A percentile compares a stretch with the other conserved stretches of the same genome.
These are phyloP conservation scores for Molossus alvarezi DNA, from an alignment of 2,797 vertebrate genomes.

Conservation along the genomic window DNA sequence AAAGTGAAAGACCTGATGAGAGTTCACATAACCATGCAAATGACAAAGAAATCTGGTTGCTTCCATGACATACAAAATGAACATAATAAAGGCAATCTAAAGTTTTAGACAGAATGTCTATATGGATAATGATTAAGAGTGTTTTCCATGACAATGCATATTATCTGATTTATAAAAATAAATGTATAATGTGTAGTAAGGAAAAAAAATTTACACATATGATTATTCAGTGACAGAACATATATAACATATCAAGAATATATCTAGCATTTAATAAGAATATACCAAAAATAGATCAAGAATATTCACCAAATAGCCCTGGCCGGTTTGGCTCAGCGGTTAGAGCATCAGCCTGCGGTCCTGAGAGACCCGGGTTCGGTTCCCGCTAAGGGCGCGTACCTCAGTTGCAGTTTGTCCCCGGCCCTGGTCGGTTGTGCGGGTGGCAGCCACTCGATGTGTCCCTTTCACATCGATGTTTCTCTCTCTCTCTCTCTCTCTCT, in stretches of 20 bases:
- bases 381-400: too few species aligned
- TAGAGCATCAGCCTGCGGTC: too few species aligned
- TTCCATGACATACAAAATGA: neutral
- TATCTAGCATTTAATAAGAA: neutral
- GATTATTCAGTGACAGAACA: neutral
- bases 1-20: slow-evolving; percentile 21
- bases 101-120: neutral
- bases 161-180: neutral
- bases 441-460: too few species aligned
- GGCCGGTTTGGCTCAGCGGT: too few species aligned
- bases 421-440: too few species aligned
- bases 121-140: neutral
- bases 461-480: too few species aligned
- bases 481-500: too few species aligned
- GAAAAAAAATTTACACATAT: neutral
- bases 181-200: neutral
- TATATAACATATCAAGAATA: neutral
- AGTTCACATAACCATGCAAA: neutral
- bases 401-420: too few species aligned
- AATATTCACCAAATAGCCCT: slow-evolving; percentile 14
- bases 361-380: too few species aligned
- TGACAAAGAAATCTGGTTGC: neutral
- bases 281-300: neutral
- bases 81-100: neutral
- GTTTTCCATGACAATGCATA: neutral